A percentile compares a stretch with the other conserved stretches of the same genome.
Evolutionary conservation across 2,888 invertebrate species (phyloP).

Genomic region (Zootermopsis nevadensis): DNA sequence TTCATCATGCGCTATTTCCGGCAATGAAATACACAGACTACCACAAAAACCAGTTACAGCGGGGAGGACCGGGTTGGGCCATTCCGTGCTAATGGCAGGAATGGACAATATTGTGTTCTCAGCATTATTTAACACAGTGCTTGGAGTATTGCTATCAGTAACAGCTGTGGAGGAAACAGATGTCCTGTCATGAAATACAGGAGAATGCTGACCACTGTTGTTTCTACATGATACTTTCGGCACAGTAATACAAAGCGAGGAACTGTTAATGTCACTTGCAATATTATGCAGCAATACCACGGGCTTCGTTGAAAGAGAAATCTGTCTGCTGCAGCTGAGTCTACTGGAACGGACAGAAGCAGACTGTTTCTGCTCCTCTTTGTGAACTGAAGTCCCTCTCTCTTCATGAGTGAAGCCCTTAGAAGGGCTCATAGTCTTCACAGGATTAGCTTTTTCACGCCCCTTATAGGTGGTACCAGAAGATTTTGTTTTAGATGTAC

Average conservation of each 20-base stretch:
- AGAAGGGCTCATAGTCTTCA: background rate
- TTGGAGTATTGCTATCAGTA: background rate
- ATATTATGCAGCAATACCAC: background rate
- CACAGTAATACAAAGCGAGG: background rate
- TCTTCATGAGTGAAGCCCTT: background rate
- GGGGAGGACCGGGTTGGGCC: background rate
- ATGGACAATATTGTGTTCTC: background rate
- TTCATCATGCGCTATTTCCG: background rate
- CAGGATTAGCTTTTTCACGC: background rate
- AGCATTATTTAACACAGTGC: background rate
- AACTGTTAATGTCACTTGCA: background rate
- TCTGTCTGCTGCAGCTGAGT: background rate
- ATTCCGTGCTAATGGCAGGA: background rate
- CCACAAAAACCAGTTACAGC: background rate
- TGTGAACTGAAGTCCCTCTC: background rate
- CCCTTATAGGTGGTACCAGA: slow-evolving; percentile 10
- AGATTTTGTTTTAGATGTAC: slow-evolving; percentile 29
- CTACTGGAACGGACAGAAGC: background rate
- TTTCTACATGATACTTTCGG: background rate
- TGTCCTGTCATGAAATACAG: background rate
- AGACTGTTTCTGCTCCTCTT: background rate
- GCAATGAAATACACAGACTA: background rate
- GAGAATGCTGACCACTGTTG: background rate
- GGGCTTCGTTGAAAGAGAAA: background rate
- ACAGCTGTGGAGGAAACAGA: background rate